Evolutionary conservation across 2,888 invertebrate species (phyloP).

Genomic region (Microplitis deprimator): DNA sequence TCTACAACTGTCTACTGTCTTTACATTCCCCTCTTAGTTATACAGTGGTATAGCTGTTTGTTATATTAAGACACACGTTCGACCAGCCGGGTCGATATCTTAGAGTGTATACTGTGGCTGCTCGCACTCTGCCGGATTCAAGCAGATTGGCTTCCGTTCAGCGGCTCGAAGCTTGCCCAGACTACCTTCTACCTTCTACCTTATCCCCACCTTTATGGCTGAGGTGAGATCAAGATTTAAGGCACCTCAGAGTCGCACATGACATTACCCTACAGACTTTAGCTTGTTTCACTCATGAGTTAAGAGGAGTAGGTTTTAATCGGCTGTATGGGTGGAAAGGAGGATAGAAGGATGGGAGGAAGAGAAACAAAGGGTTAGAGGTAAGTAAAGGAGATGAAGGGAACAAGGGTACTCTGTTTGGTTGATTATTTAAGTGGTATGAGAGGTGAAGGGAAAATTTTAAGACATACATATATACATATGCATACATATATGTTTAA

Average conservation of each 20-base stretch:
- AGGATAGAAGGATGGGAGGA: constrained; percentile 31
- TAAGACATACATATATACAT: neutral
- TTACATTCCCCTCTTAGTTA: neutral
- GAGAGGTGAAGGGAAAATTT: constrained; percentile 24
- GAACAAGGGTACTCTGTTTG: neutral
- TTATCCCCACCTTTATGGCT: constrained; percentile 55
- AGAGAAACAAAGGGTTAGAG: constrained; percentile 23
- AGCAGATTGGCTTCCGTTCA: constrained; percentile 70
- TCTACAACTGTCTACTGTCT: neutral
- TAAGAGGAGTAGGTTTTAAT: neutral
- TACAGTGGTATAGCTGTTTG: constrained; percentile 3
- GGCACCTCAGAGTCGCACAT: constrained; percentile 57
- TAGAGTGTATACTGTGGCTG: constrained; percentile 56
- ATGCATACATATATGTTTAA: neutral
- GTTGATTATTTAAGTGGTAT: neutral
- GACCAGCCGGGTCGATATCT: constrained; percentile 26
- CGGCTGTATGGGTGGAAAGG: constrained; percentile 20
- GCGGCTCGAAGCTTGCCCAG: constrained; percentile 69
- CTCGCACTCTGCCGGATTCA: constrained; percentile 70
- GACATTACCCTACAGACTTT: constrained; percentile 48
- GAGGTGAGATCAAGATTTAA: constrained; percentile 69
- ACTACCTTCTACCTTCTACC: constrained; percentile 59
- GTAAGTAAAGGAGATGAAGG: constrained; percentile 28
- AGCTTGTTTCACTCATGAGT: constrained; percentile 16
- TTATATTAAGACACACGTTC: neutral